phyloP scores from a whole-genome alignment of 2,113 vertebrate species.

The Hystrix brachyura region DNA sequence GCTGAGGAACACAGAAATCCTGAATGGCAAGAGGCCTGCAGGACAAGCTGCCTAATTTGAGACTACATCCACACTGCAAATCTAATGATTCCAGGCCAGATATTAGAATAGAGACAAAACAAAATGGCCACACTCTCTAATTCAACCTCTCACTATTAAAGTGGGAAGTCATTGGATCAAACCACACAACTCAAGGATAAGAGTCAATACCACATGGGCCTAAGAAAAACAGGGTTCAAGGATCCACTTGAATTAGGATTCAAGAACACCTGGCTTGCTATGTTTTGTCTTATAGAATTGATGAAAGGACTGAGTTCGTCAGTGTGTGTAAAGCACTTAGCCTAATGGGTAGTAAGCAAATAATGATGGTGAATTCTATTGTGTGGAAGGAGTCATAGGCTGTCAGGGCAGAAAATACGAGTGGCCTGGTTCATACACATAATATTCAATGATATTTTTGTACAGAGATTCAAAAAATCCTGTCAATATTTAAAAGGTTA shows the following conservation, averaged over 20 bases:
- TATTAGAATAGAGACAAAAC: background rate
- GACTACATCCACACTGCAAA: background rate
- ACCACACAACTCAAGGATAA: background rate
- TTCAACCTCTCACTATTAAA: fast-evolving
- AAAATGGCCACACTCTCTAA: background rate
- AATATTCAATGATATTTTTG: background rate
- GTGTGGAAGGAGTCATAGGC: background rate
- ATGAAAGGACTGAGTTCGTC: background rate
- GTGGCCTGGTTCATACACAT: background rate
- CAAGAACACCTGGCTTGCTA: background rate
- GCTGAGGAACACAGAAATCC: background rate
- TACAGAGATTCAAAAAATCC: background rate
- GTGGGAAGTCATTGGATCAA: background rate
- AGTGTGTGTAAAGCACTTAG: background rate
- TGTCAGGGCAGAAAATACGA: too few relatives aligned
- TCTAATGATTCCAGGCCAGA: background rate
- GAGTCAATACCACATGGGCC: background rate
- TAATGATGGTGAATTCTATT: background rate
- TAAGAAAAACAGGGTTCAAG: background rate
- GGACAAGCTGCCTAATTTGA: background rate
- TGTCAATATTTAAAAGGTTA: background rate
- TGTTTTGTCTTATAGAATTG: background rate
- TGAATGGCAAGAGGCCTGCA: background rate
- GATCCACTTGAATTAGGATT: background rate
- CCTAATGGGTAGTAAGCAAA: background rate